Evolutionary conservation across 2,113 vertebrate species (phyloP).

Genomic region (Eudyptes chrysolophus): DNA sequence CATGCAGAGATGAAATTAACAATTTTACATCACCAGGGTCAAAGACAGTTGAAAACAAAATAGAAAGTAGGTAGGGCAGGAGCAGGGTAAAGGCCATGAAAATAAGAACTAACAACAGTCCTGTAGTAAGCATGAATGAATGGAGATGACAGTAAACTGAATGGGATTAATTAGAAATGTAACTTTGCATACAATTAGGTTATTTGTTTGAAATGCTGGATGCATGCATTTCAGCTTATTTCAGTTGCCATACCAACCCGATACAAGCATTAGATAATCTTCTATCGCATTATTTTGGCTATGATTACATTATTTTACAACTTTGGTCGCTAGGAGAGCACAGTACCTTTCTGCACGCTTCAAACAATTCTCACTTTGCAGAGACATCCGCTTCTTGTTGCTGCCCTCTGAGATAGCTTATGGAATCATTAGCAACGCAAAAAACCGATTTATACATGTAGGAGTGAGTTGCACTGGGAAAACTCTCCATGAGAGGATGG

Average conservation of each 20-base stretch:
- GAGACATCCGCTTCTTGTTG: conserved; percentile 24
- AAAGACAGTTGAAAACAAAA: background rate
- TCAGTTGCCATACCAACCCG: conserved; percentile 49
- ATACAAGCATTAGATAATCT: conserved; percentile 47
- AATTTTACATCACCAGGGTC: background rate
- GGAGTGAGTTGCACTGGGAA: background rate
- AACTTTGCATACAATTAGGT: conserved; percentile 28
- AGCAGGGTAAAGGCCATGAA: background rate
- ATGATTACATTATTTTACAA: conserved; percentile 63
- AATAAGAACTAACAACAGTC: background rate
- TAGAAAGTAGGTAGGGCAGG: background rate
- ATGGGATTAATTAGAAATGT: conserved; percentile 38
- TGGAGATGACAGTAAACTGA: background rate
- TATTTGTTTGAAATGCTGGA: conserved; percentile 49
- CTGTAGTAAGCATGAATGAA: background rate
- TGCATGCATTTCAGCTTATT: conserved; percentile 13
- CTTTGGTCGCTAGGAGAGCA: conserved; percentile 52
- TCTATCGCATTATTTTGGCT: conserved; percentile 53
- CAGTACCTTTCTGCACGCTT: background rate
- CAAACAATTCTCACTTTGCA: conserved; percentile 20
- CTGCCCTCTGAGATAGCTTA: background rate
- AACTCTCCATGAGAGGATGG: background rate
- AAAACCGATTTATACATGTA: background rate
- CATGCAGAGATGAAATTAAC: background rate
- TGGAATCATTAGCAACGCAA: conserved; percentile 14